These are phyloP conservation scores for Phylloscopus trochilus DNA, from an alignment of 2,113 vertebrate genomes.

Conservation along the genomic window DNA sequence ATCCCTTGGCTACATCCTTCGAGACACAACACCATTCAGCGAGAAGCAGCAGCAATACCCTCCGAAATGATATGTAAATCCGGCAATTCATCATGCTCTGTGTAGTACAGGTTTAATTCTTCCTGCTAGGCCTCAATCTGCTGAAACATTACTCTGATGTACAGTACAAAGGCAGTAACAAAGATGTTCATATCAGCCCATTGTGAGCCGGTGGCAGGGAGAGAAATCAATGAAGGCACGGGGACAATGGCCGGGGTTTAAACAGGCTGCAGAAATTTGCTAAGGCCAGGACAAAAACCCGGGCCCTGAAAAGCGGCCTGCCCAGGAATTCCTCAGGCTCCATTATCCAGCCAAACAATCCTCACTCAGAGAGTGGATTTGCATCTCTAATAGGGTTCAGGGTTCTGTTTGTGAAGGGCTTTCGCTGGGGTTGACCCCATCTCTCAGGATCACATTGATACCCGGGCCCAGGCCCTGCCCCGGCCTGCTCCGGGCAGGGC, in stretches of 20 bases:
- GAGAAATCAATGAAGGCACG: conserved; percentile 82
- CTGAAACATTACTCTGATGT: conserved; percentile 86
- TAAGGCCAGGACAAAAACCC: conserved; percentile 80
- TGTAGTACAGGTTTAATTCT: conserved; percentile 87
- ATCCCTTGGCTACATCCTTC: conserved; percentile 81
- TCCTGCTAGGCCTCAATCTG: conserved; percentile 85
- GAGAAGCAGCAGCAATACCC: conserved; percentile 70
- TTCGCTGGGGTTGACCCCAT: conserved; percentile 83
- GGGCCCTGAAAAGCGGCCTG: conserved; percentile 69
- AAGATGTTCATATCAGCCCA: conserved; percentile 90
- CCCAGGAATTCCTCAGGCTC: conserved; percentile 79
- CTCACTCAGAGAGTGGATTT: conserved; percentile 91
- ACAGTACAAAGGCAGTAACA: conserved; percentile 90
- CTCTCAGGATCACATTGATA: conserved; percentile 83
- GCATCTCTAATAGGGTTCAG: conserved; percentile 92
- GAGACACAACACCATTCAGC: conserved; percentile 85
- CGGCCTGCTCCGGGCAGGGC: conserved; percentile 67
- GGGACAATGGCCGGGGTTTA: conserved; percentile 86
- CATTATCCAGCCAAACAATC: conserved; percentile 84
- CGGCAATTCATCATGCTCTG: conserved; percentile 84
- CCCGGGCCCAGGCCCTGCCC: conserved; percentile 69
- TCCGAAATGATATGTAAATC: conserved; percentile 95
- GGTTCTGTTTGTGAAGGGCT: conserved; percentile 87
- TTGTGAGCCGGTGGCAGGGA: conserved; percentile 90
- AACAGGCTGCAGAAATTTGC: conserved; percentile 85